These are phyloP conservation scores for Cephus rjabovi DNA, from an alignment of 2,888 invertebrate genomes.

Conservation along the genomic window DNA sequence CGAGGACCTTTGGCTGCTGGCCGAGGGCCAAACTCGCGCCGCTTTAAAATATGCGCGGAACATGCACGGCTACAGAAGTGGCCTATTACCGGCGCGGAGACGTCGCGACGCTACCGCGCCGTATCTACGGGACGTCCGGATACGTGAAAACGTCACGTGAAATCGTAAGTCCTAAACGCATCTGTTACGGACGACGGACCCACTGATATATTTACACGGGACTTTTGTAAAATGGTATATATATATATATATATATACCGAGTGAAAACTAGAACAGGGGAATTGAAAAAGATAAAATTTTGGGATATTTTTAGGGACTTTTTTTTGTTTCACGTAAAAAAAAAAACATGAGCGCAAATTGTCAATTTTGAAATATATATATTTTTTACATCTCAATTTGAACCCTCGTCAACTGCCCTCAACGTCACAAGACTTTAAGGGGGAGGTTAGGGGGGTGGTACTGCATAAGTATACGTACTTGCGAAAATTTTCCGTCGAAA, in stretches of 20 bases:
- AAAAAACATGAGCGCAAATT: neutral
- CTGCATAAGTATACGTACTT: neutral
- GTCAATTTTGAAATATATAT: neutral
- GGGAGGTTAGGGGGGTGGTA: neutral
- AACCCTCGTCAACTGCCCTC: neutral
- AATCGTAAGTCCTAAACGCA: neutral
- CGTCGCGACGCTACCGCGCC: neutral
- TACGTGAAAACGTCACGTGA: neutral
- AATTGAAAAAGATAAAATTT: too few species aligned
- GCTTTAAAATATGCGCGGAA: constrained; percentile 39
- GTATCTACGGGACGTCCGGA: neutral
- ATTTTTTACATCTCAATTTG: neutral
- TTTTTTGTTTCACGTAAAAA: neutral
- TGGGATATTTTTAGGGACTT: too few species aligned
- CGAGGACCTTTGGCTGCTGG: constrained; percentile 32
- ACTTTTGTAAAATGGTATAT: too few species aligned
- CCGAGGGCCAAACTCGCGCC: constrained; percentile 34
- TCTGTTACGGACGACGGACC: too few species aligned
- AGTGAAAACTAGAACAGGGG: too few species aligned
- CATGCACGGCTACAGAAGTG: constrained; percentile 20
- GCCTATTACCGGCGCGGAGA: constrained; percentile 30
- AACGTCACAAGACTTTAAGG: neutral
- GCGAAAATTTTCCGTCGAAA: neutral
- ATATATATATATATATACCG: too few species aligned
- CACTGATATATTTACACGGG: too few species aligned